A percentile compares a stretch with the other conserved stretches of the same genome.
Evolutionary conservation across 2,113 vertebrate genomes (phyloP).

Genomic region (Lasiurus cinereus): DNA sequence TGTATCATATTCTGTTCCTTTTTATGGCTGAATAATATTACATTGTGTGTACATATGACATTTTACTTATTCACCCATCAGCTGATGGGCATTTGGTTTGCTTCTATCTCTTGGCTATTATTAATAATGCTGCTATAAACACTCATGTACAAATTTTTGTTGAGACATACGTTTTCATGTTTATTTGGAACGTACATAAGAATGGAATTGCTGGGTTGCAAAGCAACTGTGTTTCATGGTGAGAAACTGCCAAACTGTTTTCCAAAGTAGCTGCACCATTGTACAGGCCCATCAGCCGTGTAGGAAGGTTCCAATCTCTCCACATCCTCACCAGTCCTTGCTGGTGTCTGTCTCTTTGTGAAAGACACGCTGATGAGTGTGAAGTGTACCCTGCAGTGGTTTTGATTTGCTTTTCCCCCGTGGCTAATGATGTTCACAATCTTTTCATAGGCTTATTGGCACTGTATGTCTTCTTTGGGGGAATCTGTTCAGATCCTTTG

Average conservation of each 20-base stretch:
- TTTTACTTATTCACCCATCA: constrained; percentile 6
- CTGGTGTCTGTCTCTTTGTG: not conserved
- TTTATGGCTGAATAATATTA: not conserved
- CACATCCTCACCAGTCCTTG: not conserved
- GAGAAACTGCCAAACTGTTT: not conserved
- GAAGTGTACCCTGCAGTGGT: not conserved
- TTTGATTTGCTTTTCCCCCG: not conserved
- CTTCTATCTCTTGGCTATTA: not conserved
- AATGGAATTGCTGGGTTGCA: not conserved
- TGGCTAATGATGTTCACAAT: not conserved
- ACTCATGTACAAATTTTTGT: not conserved
- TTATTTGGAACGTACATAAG: not conserved
- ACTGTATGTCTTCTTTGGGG: not conserved
- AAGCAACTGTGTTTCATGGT: not conserved
- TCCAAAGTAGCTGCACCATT: not conserved
- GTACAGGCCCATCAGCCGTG: not conserved
- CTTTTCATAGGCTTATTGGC: not conserved
- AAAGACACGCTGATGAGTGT: not conserved
- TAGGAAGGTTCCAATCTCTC: not conserved
- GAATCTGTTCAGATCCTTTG: not conserved
- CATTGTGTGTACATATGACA: not conserved
- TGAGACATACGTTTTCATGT: constrained; percentile 16
- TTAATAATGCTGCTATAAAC: not conserved
- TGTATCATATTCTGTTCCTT: not conserved
- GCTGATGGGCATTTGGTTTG: not conserved